phyloP scores from a whole-genome alignment of 1,140 invertebrate species.

The Planococcus citri region DNA sequence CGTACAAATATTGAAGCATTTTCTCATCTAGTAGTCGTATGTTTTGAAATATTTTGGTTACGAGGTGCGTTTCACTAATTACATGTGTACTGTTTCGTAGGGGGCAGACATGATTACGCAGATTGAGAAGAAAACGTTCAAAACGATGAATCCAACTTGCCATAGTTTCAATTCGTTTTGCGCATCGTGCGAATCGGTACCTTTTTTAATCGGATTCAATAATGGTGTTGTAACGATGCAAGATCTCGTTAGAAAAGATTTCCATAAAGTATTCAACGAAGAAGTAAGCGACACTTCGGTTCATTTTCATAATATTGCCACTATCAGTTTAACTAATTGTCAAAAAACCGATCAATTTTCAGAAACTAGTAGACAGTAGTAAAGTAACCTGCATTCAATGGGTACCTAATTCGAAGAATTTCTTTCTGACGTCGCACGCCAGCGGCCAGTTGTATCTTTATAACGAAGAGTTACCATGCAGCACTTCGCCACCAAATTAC shows the following conservation, averaged over 20 bases:
- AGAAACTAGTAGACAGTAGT: constrained; percentile 95
- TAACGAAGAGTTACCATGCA: constrained; percentile 87
- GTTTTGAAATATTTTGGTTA: no score
- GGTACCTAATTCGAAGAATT: constrained; percentile 84
- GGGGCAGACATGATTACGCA: constrained; percentile 90
- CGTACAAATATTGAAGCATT: background rate
- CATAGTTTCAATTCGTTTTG: constrained; percentile 92
- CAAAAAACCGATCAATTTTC: constrained; percentile 28
- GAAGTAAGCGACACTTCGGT: constrained; percentile 49
- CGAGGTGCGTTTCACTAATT: background rate
- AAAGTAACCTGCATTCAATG: constrained; percentile 97
- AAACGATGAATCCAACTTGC: constrained; percentile 96
- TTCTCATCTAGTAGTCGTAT: background rate
- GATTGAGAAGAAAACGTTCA: constrained; percentile 94
- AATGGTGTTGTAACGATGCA: constrained; percentile 95
- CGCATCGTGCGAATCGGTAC: constrained; percentile 66
- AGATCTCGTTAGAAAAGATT: constrained; percentile 91
- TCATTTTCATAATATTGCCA: background rate
- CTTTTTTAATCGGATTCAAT: constrained; percentile 88
- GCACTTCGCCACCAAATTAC: constrained; percentile 70
- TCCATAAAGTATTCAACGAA: constrained; percentile 95
- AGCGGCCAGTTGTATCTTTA: constrained; percentile 97
- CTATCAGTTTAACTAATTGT: background rate
- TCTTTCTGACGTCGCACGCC: constrained; percentile 87
- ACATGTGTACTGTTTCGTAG: constrained; percentile 27